Base-by-base conservation (phyloP, 2,113 vertebrate genomes). In the Eublepharis macularius region DNA sequence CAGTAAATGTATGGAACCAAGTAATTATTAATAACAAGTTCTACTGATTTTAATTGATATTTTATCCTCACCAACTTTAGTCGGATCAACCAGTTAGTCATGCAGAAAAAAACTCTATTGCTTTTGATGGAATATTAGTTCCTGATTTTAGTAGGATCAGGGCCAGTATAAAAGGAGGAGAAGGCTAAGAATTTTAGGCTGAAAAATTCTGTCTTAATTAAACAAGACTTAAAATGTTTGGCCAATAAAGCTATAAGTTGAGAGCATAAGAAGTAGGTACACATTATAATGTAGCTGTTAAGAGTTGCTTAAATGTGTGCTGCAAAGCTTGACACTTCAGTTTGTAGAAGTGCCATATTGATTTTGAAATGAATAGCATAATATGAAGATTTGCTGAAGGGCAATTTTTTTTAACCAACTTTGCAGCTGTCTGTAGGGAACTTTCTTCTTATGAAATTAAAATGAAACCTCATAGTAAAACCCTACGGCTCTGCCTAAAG, bases 381-480 rank as follows among this genome's bases (percentile, higher is more conserved):
- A 88, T 89, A 87, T 88, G 89, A 85, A 90, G 88, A 93, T 91
- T 80, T 92, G 80, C 57, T 86, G 36, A 84, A 88, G 70, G 73
- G 19, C 17, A 76, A 83, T 86, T 73, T 68, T n/a, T 81, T 51
- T 36, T 74, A 89, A 51, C 89, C 84, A 83, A 76, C 77, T 93
- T 85, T 88, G 65, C 14, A 85, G 21, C 45, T 77, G 2, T 49
- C 3, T 57, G 49, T 57, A 4, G 86, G 41, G 3, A 32, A 79
- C 6, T 90, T 94, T 26, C 83, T 24, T 84, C 92, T 63, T 85
- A 84, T 69, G 78, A 88, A 7, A 26, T 24, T 82, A 5, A 89
- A 89, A 87, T 81, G 88, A 86, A 69, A 79, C 13, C 41, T 85
- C n/a, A 76, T 68, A 88, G n/a, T 82, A 63, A 7, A 91, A 74